These are phyloP conservation scores for Mionectes macconnelli DNA, from an alignment of 2,113 vertebrate genomes.

Conservation along the genomic window DNA sequence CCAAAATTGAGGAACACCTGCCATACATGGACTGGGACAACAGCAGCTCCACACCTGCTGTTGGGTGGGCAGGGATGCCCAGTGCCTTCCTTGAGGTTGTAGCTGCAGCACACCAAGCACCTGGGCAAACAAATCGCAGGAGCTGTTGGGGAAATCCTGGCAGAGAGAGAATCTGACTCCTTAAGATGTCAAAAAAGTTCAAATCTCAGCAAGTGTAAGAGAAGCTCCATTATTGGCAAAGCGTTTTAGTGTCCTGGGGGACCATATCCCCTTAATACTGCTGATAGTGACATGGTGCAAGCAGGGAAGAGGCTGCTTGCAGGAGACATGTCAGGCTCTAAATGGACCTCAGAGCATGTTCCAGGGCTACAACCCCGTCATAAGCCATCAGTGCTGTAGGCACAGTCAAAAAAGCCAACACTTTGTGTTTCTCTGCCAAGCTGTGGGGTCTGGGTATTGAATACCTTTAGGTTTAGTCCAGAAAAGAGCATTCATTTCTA, in stretches of 20 bases:
- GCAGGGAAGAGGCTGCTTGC: neutral
- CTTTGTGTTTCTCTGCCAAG: too few species aligned
- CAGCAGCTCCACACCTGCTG: slow-evolving; percentile 19
- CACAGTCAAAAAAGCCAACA: neutral
- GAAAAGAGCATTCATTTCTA: neutral
- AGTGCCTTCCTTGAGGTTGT: neutral
- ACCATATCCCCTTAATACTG: neutral
- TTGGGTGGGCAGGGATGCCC: neutral
- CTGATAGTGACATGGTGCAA: neutral
- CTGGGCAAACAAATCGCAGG: neutral
- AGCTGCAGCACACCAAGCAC: neutral
- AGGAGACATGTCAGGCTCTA: neutral
- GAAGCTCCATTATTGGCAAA: neutral
- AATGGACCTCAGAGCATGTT: neutral
- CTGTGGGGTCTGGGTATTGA: accelerated
- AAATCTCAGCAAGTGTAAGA: neutral
- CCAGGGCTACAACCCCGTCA: neutral
- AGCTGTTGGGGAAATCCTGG: neutral
- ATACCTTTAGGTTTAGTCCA: neutral
- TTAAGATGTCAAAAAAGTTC: neutral
- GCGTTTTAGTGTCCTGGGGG: neutral
- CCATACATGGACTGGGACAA: neutral
- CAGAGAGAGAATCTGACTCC: neutral
- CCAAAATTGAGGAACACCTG: slow-evolving; percentile 27
- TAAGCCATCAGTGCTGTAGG: accelerated